Percentiles rank a stretch among this genome's conserved stretches.
phyloP scores from a whole-genome alignment of 2,113 vertebrate species.

The Dunckerocampus dactyliophorus region DNA sequence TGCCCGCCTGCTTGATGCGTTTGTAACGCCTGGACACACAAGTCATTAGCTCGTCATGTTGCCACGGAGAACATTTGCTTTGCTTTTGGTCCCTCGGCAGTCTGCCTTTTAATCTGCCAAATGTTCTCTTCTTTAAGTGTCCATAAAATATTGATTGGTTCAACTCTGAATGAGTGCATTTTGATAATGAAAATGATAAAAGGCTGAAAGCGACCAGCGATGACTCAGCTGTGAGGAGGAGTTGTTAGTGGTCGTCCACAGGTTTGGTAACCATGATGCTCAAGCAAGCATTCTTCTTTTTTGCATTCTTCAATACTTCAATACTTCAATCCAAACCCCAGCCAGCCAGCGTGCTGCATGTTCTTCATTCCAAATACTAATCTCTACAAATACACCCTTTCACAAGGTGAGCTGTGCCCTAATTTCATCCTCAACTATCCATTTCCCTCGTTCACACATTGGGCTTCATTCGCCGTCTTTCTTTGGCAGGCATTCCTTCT shows the following conservation, averaged over 20 bases:
- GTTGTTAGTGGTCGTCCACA: background rate
- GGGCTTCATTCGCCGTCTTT: background rate
- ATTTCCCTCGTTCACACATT: constrained; percentile 4
- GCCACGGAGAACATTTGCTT: background rate
- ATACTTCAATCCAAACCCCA: too few relatives aligned
- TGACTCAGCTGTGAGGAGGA: background rate
- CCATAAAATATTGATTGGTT: constrained; percentile 1
- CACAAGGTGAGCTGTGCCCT: constrained; percentile 3
- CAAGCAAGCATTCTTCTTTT: too few relatives aligned
- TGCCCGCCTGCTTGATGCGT: too few relatives aligned
- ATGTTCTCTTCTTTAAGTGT: constrained; percentile 4
- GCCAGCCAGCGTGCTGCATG: too few relatives aligned
- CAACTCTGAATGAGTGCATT: background rate
- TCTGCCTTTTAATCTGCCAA: constrained; percentile 2
- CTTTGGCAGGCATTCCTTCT: background rate
- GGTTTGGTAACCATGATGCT: too few relatives aligned
- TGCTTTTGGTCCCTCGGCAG: background rate
- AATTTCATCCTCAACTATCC: constrained; percentile 7
- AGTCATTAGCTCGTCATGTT: background rate
- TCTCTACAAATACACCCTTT: constrained; percentile 10
- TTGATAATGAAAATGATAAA: constrained; percentile 4
- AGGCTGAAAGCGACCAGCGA: background rate
- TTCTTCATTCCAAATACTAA: too few relatives aligned
- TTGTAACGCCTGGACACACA: background rate
- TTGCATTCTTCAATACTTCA: too few relatives aligned